Conservation (phyloP, 2,797 vertebrate species). For the Manis pentadactyla region DNA sequence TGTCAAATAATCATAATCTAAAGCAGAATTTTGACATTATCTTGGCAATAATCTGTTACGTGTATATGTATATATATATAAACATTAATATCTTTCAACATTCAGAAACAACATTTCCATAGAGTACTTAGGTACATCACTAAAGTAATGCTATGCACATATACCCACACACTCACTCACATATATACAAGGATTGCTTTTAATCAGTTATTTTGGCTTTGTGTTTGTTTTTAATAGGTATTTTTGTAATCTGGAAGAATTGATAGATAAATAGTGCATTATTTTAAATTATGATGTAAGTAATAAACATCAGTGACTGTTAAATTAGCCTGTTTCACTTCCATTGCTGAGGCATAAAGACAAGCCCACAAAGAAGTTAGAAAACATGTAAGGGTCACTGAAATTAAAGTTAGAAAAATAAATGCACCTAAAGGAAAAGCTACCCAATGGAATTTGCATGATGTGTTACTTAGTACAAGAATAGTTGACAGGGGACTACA, state of each 20-base stretch:
- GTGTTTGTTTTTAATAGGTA: not conserved
- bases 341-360: not conserved
- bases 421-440: not conserved
- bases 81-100: not conserved
- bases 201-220: not conserved
- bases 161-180: not conserved
- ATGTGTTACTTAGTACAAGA: not conserved
- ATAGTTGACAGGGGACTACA: not conserved
- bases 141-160: not conserved
- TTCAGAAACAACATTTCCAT: not conserved
- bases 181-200: not conserved
- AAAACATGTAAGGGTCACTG: not conserved
- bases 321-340: slow-evolving; percentile 20
- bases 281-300: not conserved
- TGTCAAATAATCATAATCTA: not conserved
- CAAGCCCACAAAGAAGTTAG: not conserved
- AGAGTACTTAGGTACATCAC: not conserved
- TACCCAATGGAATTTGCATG: not conserved
- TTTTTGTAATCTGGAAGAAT: not conserved
- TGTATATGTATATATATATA: not conserved
- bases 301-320: not conserved
- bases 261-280: not conserved
- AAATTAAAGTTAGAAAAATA: slow-evolving; percentile 18
- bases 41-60: not conserved
- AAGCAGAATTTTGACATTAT: not conserved